Percentiles rank a stretch among this genome's conserved stretches.
Conservation (phyloP, 2,113 vertebrate genomes). For the Otus sunia region DNA sequence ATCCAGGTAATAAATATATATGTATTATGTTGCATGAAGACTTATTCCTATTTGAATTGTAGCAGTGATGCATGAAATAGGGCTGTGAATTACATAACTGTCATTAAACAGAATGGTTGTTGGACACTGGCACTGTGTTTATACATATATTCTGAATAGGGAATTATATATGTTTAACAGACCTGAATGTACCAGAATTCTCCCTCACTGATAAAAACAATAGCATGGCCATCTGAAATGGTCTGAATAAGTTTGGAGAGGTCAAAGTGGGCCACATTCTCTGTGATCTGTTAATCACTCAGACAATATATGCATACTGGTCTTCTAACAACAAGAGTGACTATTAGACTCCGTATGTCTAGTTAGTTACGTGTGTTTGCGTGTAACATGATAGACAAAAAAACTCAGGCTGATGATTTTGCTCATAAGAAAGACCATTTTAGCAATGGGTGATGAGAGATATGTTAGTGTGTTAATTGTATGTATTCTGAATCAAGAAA, state of each 20-base stretch:
- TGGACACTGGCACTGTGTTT: neutral
- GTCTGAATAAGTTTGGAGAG: neutral
- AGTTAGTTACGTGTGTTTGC: neutral
- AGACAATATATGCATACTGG: neutral
- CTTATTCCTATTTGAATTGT: neutral
- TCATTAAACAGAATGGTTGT: neutral
- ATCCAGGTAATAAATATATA: neutral
- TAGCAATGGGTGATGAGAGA: accelerated
- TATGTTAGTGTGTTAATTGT: neutral
- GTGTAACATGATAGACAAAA: neutral
- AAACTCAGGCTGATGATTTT: neutral
- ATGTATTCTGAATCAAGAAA: neutral
- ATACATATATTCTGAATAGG: neutral
- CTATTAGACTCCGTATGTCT: accelerated
- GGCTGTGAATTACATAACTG: neutral
- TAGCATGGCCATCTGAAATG: neutral
- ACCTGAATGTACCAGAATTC: neutral
- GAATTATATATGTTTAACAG: neutral
- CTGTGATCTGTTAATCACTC: neutral
- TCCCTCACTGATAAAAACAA: neutral
- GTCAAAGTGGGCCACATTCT: accelerated
- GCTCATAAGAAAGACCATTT: neutral
- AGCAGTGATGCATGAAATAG: neutral
- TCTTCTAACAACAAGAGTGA: neutral
- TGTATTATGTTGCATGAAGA: neutral